A percentile compares a stretch with the other conserved stretches of the same genome.
Evolutionary conservation across 2,113 vertebrate species (phyloP).

Genomic region (Psophia crepitans): DNA sequence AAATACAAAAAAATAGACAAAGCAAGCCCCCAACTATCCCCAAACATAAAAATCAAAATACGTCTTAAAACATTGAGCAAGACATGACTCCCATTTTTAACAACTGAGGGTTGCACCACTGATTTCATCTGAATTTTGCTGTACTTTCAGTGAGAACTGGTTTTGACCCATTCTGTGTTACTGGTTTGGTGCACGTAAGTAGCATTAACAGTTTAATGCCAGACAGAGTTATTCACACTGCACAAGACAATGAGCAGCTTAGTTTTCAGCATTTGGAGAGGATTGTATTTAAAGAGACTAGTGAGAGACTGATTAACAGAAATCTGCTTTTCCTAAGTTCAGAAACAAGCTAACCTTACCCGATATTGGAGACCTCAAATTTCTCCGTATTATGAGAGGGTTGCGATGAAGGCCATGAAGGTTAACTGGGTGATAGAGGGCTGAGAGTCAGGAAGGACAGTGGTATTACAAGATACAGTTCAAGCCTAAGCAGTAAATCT

Average conservation of each 20-base stretch:
- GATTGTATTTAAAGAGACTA: slow-evolving; percentile 7
- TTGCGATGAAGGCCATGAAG: background rate
- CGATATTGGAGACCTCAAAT: background rate
- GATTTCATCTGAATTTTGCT: background rate
- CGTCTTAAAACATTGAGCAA: background rate
- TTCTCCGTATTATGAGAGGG: background rate
- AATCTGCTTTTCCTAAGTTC: background rate
- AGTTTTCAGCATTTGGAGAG: slow-evolving; percentile 34
- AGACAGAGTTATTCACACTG: background rate
- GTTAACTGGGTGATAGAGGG: background rate
- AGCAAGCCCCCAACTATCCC: background rate
- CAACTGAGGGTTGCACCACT: background rate
- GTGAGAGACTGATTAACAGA: slow-evolving; percentile 1
- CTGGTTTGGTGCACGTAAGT: background rate
- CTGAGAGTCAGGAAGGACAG: background rate
- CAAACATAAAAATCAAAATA: background rate
- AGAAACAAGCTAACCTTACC: background rate
- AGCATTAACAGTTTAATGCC: slow-evolving; percentile 48
- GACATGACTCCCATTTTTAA: background rate
- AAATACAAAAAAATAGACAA: background rate
- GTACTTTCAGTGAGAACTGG: background rate
- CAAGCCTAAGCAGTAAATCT: slow-evolving; percentile 21
- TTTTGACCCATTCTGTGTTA: slow-evolving; percentile 4
- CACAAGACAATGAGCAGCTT: slow-evolving; percentile 29
- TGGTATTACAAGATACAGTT: background rate